These are phyloP conservation scores for Noctua comes DNA, from an alignment of 2,888 invertebrate genomes.

Conservation along the genomic window DNA sequence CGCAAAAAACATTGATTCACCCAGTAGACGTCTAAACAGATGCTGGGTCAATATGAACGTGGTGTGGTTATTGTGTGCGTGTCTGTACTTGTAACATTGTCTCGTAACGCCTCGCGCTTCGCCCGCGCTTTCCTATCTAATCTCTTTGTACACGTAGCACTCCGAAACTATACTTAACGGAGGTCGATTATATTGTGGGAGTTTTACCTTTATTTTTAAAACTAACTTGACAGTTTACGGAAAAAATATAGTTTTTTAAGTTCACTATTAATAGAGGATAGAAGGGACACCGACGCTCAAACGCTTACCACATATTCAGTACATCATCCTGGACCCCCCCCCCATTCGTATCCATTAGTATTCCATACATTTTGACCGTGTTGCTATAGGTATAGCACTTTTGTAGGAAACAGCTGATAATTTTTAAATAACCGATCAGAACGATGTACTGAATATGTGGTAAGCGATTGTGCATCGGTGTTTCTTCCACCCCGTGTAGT, in stretches of 20 bases:
- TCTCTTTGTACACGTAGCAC: conserved; percentile 45
- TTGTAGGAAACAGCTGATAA: too few relatives aligned
- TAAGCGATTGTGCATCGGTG: too few relatives aligned
- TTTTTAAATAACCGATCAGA: too few relatives aligned
- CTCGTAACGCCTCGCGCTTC: conserved; percentile 84
- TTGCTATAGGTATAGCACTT: too few relatives aligned
- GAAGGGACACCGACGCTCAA: too few relatives aligned
- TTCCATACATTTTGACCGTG: too few relatives aligned
- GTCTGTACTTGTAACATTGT: conserved; percentile 71
- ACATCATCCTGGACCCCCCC: too few relatives aligned
- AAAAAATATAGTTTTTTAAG: background rate
- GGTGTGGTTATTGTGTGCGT: conserved; percentile 84
- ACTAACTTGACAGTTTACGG: background rate
- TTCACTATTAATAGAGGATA: background rate
- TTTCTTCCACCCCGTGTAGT: too few relatives aligned
- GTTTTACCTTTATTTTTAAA: conserved; percentile 5
- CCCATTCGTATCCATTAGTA: too few relatives aligned
- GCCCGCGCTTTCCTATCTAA: conserved; percentile 74
- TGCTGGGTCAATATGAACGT: conserved; percentile 72
- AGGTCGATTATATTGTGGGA: conserved; percentile 39
- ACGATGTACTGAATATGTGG: too few relatives aligned
- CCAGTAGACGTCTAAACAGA: conserved; percentile 62
- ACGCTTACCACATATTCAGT: too few relatives aligned
- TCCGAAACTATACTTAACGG: conserved; percentile 47
- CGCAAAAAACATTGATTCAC: conserved; percentile 71